Conservation (phyloP, 92 coral and sea anemone species). For the Micromussa lordhowensis region DNA sequence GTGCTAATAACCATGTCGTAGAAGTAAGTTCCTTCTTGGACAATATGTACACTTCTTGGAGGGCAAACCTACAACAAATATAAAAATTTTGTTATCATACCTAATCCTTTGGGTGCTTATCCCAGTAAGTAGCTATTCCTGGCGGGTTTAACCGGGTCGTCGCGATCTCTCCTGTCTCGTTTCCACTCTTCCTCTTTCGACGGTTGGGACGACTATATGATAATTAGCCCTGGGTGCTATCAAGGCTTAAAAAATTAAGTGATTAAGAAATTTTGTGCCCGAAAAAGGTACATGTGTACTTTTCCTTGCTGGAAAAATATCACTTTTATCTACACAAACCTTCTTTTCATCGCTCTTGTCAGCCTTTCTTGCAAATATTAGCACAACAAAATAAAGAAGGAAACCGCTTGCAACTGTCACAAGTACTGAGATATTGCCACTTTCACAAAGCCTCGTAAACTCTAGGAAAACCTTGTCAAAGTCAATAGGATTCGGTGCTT, state of each 20-base stretch:
- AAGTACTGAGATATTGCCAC: constrained; percentile 53
- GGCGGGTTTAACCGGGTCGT: too few relatives aligned
- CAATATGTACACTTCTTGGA: constrained; percentile 16
- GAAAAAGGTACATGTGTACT: too few relatives aligned
- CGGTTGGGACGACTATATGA: too few relatives aligned
- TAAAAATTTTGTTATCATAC: not conserved
- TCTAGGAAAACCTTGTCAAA: constrained; percentile 55
- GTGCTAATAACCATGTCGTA: constrained; percentile 35
- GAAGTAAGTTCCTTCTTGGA: not conserved
- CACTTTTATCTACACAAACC: not conserved
- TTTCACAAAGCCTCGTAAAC: constrained; percentile 30
- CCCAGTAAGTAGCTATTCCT: too few relatives aligned
- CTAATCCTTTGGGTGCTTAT: not conserved
- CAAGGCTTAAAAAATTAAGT: too few relatives aligned
- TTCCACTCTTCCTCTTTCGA: too few relatives aligned
- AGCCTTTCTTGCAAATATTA: constrained; percentile 41
- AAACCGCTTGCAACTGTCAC: constrained; percentile 39
- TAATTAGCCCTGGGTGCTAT: too few relatives aligned
- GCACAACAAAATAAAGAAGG: constrained; percentile 26
- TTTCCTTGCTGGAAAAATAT: not conserved
- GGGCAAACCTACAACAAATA: constrained; percentile 17
- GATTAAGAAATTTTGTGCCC: too few relatives aligned
- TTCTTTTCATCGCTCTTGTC: constrained; percentile 39
- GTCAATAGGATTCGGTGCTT: constrained; percentile 52
- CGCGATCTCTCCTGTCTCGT: too few relatives aligned